phyloP scores from a whole-genome alignment of 2,888 invertebrate genomes.

The Abscondita cerata region DNA sequence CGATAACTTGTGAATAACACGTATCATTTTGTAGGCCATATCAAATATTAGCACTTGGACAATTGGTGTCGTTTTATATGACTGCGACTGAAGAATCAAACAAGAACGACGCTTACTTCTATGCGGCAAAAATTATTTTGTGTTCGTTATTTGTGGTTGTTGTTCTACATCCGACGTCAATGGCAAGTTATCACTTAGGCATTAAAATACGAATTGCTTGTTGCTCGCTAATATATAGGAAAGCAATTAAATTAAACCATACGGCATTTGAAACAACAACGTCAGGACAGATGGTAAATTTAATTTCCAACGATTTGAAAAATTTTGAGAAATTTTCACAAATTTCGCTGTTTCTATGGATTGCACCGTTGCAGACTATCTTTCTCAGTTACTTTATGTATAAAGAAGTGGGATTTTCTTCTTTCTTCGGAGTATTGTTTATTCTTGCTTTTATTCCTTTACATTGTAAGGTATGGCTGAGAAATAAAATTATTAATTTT shows the following conservation, averaged over 20 bases:
- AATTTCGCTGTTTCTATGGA: neutral
- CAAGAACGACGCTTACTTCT: neutral
- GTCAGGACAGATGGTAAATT: constrained; percentile 55
- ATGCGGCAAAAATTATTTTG: neutral
- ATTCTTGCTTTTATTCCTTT: neutral
- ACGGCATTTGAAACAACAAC: constrained; percentile 79
- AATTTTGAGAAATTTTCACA: neutral
- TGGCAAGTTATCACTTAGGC: constrained; percentile 67
- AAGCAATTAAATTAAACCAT: constrained; percentile 64
- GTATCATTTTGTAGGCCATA: too few species aligned
- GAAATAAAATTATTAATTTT: too few species aligned
- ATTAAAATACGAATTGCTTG: constrained; percentile 86
- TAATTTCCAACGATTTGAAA: constrained; percentile 73
- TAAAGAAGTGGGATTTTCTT: neutral
- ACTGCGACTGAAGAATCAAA: neutral
- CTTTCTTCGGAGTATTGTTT: neutral
- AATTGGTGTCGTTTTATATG: neutral
- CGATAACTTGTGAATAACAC: too few species aligned
- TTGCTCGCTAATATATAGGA: constrained; percentile 85
- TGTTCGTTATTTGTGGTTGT: neutral
- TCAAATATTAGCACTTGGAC: too few species aligned
- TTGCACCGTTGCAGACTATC: neutral
- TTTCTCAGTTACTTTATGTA: neutral
- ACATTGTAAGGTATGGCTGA: constrained; percentile 20
- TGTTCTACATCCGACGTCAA: neutral